These are phyloP conservation scores for Tridacna gigas DNA, from an alignment of 2,888 invertebrate genomes.

Conservation along the genomic window DNA sequence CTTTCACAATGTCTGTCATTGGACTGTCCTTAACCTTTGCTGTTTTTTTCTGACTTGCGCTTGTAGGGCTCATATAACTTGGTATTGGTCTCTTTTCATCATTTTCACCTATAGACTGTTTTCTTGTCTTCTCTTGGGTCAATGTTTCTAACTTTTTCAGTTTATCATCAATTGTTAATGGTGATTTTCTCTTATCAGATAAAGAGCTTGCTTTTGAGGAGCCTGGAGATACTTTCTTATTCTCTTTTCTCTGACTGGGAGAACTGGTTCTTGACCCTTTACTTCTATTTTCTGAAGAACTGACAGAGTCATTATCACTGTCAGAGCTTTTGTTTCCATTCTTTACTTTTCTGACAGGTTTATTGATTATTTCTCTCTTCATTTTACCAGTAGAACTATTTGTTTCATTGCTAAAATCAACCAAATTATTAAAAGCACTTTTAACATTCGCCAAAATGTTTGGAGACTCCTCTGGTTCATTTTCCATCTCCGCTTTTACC, in stretches of 20 bases:
- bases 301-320: conserved; percentile 56
- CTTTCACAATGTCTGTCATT: conserved; percentile 49
- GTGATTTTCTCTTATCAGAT: conserved; percentile 13
- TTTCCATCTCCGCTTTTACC: conserved; percentile 47
- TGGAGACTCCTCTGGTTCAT: not conserved
- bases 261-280: conserved; percentile 7
- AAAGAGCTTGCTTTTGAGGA: conserved; percentile 8
- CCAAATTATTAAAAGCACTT: conserved; percentile 23
- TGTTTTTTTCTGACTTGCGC: conserved; percentile 51
- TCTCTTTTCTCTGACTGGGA: conserved; percentile 8
- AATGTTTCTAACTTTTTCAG: conserved; percentile 58
- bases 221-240: not conserved
- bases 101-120: conserved; percentile 45
- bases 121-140: conserved; percentile 59
- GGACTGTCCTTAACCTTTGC: conserved; percentile 36
- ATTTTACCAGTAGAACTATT: conserved; percentile 21
- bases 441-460: conserved; percentile 24
- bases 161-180: conserved; percentile 48
- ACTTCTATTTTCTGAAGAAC: conserved; percentile 52
- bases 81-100: conserved; percentile 48
- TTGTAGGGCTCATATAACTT: conserved; percentile 57
- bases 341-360: conserved; percentile 46
- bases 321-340: conserved; percentile 46
- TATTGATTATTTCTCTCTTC: conserved; percentile 18
- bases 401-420: conserved; percentile 21